A percentile compares a stretch with the other conserved stretches of the same genome.
These are phyloP conservation scores for Nebria salina DNA, from an alignment of 2,888 invertebrate genomes.

Conservation along the genomic window DNA sequence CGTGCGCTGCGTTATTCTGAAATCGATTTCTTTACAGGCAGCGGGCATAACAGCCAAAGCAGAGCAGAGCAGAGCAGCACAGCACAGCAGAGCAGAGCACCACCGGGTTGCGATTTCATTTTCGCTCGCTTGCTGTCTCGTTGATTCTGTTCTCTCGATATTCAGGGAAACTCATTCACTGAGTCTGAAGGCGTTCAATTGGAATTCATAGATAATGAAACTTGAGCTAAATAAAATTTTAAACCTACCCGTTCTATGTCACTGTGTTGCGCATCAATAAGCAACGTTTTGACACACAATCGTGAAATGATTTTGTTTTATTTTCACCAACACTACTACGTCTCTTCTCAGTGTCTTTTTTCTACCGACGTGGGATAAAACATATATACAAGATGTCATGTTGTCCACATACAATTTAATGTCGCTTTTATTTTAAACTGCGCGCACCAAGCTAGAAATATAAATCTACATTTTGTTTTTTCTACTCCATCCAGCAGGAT, in stretches of 20 bases:
- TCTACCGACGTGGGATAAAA: no score
- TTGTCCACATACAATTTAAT: no score
- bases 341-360: not conserved
- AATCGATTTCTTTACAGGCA: not conserved
- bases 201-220: slow-evolving; percentile 51
- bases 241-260: not conserved
- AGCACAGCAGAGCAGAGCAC: not conserved
- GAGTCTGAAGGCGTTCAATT: slow-evolving; percentile 47
- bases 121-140: not conserved
- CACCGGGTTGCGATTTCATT: not conserved
- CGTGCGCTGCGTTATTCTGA: not conserved
- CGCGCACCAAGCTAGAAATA: not conserved
- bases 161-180: not conserved
- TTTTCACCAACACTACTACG: not conserved
- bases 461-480: not conserved
- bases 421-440: not conserved
- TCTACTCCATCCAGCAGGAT: not conserved
- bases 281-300: not conserved
- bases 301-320: not conserved
- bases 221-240: slow-evolving; percentile 45
- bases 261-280: not conserved
- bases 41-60: not conserved
- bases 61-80: not conserved
- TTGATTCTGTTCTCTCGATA: not conserved
- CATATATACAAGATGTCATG: no score